phyloP scores from a whole-genome alignment of 2,113 vertebrate species.

The Martes martes region DNA sequence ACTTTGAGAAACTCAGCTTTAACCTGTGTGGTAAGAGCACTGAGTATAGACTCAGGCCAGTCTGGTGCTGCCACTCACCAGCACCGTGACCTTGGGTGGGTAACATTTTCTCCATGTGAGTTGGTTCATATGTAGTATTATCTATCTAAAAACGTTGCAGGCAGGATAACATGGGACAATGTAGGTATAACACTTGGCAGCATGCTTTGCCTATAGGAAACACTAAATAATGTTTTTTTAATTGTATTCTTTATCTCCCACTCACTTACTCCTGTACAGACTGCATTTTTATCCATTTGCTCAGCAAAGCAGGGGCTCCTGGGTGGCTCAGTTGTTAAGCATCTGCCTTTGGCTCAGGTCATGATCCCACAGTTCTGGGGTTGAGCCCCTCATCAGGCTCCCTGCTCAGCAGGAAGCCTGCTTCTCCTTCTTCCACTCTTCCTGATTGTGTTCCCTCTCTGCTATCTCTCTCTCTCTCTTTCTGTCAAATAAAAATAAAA shows the following conservation, averaged over 20 bases:
- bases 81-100: neutral
- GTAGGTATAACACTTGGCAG: neutral
- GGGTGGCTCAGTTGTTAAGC: no score
- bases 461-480: no score
- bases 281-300: neutral
- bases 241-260: neutral
- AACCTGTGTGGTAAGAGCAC: neutral
- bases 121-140: neutral
- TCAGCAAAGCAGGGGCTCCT: neutral
- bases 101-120: neutral
- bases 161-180: neutral
- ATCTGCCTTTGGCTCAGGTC: no score
- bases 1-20: no score
- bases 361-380: no score
- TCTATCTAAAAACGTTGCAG: neutral
- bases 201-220: neutral
- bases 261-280: neutral
- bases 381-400: no score
- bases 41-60: fast-evolving
- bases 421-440: no score
- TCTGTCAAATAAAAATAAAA: no score
- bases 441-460: no score
- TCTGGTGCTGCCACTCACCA: neutral
- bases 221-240: neutral
- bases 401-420: no score